These are phyloP conservation scores for Hemibagrus guttatus DNA, from an alignment of 2,797 vertebrate species.

Conservation along the genomic window DNA sequence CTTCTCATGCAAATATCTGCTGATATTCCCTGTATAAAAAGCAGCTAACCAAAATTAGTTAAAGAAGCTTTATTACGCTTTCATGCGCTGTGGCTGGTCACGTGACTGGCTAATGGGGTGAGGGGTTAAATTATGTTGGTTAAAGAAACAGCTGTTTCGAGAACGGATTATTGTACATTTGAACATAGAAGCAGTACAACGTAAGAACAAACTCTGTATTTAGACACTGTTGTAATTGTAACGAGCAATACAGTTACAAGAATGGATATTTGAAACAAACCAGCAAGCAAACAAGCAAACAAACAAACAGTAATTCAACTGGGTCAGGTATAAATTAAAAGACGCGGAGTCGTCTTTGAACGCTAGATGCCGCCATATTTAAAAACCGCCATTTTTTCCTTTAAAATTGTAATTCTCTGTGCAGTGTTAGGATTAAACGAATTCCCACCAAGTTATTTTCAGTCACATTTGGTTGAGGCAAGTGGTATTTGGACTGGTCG, in stretches of 20 bases:
- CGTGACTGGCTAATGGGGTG: not conserved
- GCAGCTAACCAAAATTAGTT: not conserved
- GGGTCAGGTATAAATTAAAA: not conserved
- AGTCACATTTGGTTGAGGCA: not conserved
- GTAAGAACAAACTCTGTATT: not conserved
- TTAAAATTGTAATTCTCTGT: not conserved
- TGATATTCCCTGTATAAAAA: not conserved
- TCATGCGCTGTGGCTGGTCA: not conserved
- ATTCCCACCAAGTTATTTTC: not conserved
- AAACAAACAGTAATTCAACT: not conserved
- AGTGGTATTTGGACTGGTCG: not conserved
- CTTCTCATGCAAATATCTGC: not conserved
- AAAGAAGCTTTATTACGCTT: not conserved
- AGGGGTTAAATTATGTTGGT: not conserved
- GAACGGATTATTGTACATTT: not conserved
- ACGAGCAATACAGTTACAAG: not conserved
- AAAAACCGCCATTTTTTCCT: not conserved
- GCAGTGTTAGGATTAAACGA: not conserved
- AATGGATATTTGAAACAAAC: no score
- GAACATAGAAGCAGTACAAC: not conserved
- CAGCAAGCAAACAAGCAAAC: no score
- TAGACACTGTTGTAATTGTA: not conserved
- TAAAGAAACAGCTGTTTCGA: not conserved
- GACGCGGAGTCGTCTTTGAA: not conserved
- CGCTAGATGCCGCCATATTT: slow-evolving; percentile 7